These are phyloP conservation scores for Muscidifurax raptorellus DNA, from an alignment of 1,140 invertebrate species.

Conservation along the genomic window DNA sequence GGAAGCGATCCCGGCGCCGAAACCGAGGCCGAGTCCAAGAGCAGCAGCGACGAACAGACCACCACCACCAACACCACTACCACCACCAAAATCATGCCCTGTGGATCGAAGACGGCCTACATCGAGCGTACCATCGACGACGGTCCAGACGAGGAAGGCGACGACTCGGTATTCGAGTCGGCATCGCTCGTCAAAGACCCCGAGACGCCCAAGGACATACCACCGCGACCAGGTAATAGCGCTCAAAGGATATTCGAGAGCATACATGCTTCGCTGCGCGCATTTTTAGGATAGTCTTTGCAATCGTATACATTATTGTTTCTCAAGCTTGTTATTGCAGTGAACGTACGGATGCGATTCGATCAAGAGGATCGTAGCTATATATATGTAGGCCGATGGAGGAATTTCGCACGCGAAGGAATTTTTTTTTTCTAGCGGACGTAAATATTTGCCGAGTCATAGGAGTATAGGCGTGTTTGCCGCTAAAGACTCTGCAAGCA, in stretches of 20 bases:
- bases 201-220: conserved; percentile 46
- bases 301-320: background rate
- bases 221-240: conserved; percentile 56
- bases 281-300: conserved; percentile 25
- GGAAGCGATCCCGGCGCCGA: conserved; percentile 28
- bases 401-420: too few relatives aligned
- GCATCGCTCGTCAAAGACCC: conserved; percentile 54
- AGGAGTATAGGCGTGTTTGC: too few relatives aligned
- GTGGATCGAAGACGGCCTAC: conserved; percentile 55
- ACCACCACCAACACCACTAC: background rate
- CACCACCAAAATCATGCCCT: background rate
- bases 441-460: background rate
- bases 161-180: conserved; percentile 72
- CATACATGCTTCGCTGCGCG: background rate
- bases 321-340: too few relatives aligned
- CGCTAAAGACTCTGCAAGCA: background rate
- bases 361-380: too few relatives aligned
- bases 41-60: conserved; percentile 43
- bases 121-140: conserved; percentile 67
- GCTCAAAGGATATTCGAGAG: background rate
- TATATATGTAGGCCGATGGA: too few relatives aligned
- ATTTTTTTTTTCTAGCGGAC: too few relatives aligned
- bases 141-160: conserved; percentile 69
- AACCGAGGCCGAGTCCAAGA: conserved; percentile 38
- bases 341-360: too few relatives aligned